Evolutionary conservation across 2,113 vertebrate species (phyloP), one percentile per base, ranked within the genome.

Genomic region (Speoplatyrhinus poulsoni): DNA sequence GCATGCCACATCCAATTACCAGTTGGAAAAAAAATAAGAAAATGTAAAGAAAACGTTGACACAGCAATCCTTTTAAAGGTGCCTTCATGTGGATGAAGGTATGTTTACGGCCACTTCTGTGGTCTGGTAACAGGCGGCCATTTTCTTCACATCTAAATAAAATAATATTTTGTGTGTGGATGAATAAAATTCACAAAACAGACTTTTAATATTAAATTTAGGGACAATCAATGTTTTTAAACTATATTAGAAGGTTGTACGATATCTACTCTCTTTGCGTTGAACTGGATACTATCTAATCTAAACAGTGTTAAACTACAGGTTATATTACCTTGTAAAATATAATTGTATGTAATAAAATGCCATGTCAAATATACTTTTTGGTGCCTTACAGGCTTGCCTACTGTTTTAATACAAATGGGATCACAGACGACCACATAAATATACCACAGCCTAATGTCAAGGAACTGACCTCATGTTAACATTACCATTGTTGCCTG

Each of bases 1-100:
- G 82, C 79, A 59, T 68, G 85, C 72, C 53, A 67, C 84, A 72
- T 57, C 69, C 57, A 89, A 89, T 85, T 85, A 89, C 80, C 76
- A 73, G 67, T 79, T 69, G 66, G 52, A 76, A 65, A 54, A 61
- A 72, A 76, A 80, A 82, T 62, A 60, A 81, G 81, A 77, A 53
- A 74, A 26, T 26, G 1, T 26, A 26, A 26, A 26, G 26, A 26
- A 71, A 80, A 66, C 65, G 70, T 68, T 62, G 74, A 84, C 77
- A 67, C 73, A 79, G 71, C 69, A 70, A 62, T 58, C 41, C 13
- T 76, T 81, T 83, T 80, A 84, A 65, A 54, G 73, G 33, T 46
- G 33, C 50, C 82, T 68, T 77, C 76, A 79, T 81, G 63, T 82
- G 82, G 74, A 70, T 47, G 5, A n/a, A 7, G 33, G 67, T 75